These are phyloP conservation scores for Myotis brandtii DNA, from an alignment of 2,113 vertebrate genomes.

Conservation along the genomic window DNA sequence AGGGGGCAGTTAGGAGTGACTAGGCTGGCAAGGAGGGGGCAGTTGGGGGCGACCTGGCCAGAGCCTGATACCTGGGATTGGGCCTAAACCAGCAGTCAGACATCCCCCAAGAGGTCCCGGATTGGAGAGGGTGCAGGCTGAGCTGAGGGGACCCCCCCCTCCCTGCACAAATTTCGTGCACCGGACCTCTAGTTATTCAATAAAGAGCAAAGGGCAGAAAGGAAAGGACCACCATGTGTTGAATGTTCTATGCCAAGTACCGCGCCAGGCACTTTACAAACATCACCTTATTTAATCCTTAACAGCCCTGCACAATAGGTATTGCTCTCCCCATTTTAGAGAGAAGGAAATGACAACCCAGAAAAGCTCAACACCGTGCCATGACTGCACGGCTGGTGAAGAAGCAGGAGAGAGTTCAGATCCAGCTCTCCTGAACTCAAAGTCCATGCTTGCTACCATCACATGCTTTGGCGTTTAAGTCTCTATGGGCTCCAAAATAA, in stretches of 20 bases:
- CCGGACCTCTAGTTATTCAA: not conserved
- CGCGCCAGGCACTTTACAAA: not conserved
- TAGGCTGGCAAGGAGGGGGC: too few relatives aligned
- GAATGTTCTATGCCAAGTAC: not conserved
- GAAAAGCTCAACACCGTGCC: not conserved
- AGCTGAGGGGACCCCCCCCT: too few relatives aligned
- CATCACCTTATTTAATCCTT: not conserved
- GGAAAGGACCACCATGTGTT: not conserved
- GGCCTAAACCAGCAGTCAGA: too few relatives aligned
- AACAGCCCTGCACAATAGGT: not conserved
- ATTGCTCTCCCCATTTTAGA: not conserved
- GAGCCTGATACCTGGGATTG: too few relatives aligned
- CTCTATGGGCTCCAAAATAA: not conserved
- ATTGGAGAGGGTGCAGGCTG: too few relatives aligned
- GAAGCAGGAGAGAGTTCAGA: not conserved
- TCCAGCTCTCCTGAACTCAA: not conserved
- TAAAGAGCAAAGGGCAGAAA: not conserved
- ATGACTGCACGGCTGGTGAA: not conserved
- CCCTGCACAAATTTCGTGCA: too few relatives aligned
- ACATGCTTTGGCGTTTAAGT: not conserved
- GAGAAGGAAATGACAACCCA: slow-evolving; percentile 29
- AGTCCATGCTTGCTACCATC: not conserved
- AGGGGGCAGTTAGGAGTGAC: too few relatives aligned
- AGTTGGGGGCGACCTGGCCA: too few relatives aligned
- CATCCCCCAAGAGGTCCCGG: too few relatives aligned